phyloP scores from a whole-genome alignment of 2,888 invertebrate species.

The Trichacis sp. region DNA sequence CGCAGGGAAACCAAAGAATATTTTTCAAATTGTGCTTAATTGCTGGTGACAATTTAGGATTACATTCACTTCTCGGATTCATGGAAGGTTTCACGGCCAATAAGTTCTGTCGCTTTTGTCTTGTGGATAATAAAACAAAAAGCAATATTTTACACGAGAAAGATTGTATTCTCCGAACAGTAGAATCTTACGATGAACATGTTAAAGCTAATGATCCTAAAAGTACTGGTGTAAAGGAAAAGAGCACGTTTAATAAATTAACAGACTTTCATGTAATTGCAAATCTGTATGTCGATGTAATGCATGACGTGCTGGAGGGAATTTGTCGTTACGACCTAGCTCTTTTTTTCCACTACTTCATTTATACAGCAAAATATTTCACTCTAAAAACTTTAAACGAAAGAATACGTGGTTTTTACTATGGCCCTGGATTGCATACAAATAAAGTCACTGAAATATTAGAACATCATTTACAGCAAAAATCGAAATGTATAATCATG shows the following conservation, averaged over 20 bases:
- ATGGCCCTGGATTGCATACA: constrained; percentile 10
- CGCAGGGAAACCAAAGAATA: constrained; percentile 4
- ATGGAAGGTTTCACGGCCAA: constrained; percentile 34
- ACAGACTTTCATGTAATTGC: constrained; percentile 28
- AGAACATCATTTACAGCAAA: constrained; percentile 10
- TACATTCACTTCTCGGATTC: constrained; percentile 38
- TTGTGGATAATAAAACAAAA: constrained; percentile 17
- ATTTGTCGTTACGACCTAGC: constrained; percentile 37
- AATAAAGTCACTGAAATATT: constrained; percentile 23
- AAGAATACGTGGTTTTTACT: constrained; percentile 22
- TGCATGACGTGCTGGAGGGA: constrained; percentile 41
- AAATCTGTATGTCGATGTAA: constrained; percentile 39
- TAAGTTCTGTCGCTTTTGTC: constrained; percentile 41
- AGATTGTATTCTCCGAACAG: constrained; percentile 19
- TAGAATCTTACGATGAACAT: constrained; percentile 27
- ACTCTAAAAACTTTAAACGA: constrained; percentile 13
- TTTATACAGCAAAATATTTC: constrained; percentile 16
- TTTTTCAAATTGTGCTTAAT: constrained; percentile 24
- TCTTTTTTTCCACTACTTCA: constrained; percentile 19
- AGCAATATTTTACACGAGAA: constrained; percentile 24
- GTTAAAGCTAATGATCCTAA: constrained; percentile 14
- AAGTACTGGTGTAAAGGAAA: constrained; percentile 29
- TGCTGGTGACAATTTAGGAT: constrained; percentile 26
- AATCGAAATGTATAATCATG: constrained; percentile 20
- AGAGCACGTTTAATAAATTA: constrained; percentile 29